phyloP scores from a whole-genome alignment of 2,113 vertebrate species.

The Muntiacus reevesi region DNA sequence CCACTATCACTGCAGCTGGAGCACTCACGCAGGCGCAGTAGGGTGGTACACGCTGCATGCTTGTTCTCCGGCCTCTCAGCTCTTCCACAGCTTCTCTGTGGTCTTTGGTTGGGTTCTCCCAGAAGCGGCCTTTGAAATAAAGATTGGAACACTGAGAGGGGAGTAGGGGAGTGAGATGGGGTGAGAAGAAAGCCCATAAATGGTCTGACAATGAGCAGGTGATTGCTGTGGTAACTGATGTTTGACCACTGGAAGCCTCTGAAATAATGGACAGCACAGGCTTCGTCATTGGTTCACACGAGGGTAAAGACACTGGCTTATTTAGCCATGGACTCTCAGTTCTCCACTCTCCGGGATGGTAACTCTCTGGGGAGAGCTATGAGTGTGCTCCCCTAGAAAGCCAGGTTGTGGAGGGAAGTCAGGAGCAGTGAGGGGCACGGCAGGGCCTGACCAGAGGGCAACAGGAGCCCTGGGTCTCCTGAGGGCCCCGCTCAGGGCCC shows the following conservation, averaged over 20 bases:
- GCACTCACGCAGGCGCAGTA: rapidly evolving
- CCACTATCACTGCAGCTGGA: neutral
- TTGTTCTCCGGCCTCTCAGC: neutral
- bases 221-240: no score
- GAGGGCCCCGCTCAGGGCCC: neutral
- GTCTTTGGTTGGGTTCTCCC: neutral
- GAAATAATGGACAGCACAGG: neutral
- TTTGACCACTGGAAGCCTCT: neutral
- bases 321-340: neutral
- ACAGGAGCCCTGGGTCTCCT: neutral
- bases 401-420: rapidly evolving
- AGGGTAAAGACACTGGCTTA: neutral
- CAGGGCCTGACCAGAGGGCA: no score
- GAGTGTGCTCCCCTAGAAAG: neutral
- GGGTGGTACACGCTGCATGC: rapidly evolving
- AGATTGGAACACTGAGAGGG: neutral
- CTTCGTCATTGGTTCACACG: neutral
- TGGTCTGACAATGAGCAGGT: neutral
- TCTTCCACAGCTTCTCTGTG: neutral
- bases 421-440: neutral
- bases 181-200: neutral
- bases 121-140: neutral
- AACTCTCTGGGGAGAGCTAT: neutral
- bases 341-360: neutral
- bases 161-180: neutral